Evolutionary conservation across 2,113 vertebrate species (phyloP).

Genomic region (Calyptommatus sinebrachiatus): DNA sequence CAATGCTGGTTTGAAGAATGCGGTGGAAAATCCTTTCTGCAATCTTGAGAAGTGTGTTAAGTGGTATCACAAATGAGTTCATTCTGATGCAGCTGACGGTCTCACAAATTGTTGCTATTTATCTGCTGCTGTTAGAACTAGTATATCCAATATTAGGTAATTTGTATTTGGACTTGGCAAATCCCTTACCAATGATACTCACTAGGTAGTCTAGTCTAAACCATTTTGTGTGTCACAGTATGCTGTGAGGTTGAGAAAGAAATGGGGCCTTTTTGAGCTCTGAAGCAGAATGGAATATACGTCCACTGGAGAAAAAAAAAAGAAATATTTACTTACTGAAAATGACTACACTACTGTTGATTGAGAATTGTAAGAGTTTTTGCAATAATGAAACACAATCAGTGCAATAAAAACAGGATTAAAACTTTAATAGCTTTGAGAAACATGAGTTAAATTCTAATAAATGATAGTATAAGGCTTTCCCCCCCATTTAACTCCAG

Average conservation of each 20-base stretch:
- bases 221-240: neutral
- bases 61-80: neutral
- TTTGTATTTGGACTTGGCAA: neutral
- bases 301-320: too few species aligned
- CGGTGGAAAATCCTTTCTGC: neutral
- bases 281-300: neutral
- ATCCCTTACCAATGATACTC: neutral
- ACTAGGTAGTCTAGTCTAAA: neutral
- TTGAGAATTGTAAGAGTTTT: too few species aligned
- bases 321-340: too few species aligned
- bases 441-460: too few species aligned
- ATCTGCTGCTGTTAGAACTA: neutral
- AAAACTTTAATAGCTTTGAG: too few species aligned
- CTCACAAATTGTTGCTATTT: neutral
- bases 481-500: too few species aligned
- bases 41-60: neutral
- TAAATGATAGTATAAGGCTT: too few species aligned
- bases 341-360: too few species aligned
- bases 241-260: neutral
- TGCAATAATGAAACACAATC: too few species aligned
- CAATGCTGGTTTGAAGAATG: neutral
- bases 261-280: neutral
- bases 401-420: too few species aligned
- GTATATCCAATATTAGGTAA: neutral
- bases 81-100: neutral